Percentiles rank a stretch among this genome's conserved stretches.
Conservation (phyloP, 1,140 invertebrate species). For the Caenorhabditis remanei region DNA sequence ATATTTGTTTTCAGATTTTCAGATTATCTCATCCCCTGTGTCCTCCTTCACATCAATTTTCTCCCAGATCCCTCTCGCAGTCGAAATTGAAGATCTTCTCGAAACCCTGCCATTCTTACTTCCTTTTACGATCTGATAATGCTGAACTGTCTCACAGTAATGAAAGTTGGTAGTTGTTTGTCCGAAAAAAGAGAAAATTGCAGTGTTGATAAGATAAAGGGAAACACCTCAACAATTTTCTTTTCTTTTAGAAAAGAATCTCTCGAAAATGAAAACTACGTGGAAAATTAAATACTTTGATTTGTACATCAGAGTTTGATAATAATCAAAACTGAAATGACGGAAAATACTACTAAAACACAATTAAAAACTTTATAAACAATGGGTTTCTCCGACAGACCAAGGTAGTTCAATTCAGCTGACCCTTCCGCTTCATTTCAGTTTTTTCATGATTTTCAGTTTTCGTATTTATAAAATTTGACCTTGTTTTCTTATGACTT, state of each 20-base stretch:
- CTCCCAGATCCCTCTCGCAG: neutral
- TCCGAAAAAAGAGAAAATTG: conserved; percentile 7
- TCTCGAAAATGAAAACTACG: neutral
- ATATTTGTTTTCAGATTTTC: too few relatives aligned
- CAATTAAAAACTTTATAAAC: too few relatives aligned
- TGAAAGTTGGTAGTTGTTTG: conserved; percentile 20
- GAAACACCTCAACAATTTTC: neutral
- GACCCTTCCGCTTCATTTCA: too few relatives aligned
- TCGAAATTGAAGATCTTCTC: neutral
- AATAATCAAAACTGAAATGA: too few relatives aligned
- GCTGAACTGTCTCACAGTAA: neutral
- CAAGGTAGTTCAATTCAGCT: too few relatives aligned
- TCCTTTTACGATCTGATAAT: neutral
- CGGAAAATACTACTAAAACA: too few relatives aligned
- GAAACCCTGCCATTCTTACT: neutral
- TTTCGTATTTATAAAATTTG: too few relatives aligned
- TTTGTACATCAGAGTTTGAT: too few relatives aligned
- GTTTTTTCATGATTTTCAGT: too few relatives aligned
- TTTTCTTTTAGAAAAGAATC: neutral
- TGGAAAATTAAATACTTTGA: too few relatives aligned
- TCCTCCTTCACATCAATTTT: neutral
- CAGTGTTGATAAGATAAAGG: conserved; percentile 21
- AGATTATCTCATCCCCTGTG: too few relatives aligned
- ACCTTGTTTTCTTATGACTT: neutral
- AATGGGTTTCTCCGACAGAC: too few relatives aligned